Base-by-base conservation (phyloP, 2,113 vertebrate species). In the Leucosticte australis region DNA sequence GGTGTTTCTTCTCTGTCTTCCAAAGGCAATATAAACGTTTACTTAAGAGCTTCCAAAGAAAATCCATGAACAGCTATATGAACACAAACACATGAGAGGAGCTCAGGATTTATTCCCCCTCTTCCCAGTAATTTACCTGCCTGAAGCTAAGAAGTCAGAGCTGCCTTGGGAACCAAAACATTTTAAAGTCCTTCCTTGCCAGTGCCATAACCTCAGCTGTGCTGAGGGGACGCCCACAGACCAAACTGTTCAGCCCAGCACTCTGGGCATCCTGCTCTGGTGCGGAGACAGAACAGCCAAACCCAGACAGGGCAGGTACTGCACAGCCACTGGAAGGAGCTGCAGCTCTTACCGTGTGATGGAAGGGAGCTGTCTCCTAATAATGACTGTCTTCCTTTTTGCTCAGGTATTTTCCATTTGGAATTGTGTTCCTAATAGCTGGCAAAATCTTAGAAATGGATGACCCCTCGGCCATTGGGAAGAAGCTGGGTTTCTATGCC, bases 371-470 rank as follows among this genome's bases (percentile, higher is more conserved):
- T 65, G 1, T 47, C 65, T 81, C 55, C 69, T 75, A 44, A 37
- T 18, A 56, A 80, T 27, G 23, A 53, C 53, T 82, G 39, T 83
- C 67, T 56, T 41, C 88, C 31, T 56, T 60, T 95, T 73, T 53
- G 22, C 49, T 46, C 90, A 99, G 99, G 99, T 99, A 99, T 95
- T 99, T 99, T 87, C 99, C 99, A 24, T 99, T 99, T 13, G 99
- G 99, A 53, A 99, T 99, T 31, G 99, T 99, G 63, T 99, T 99
- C 96, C 98, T 99, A 96, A 99, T 99, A 28, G 99, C 99, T 3
- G 99, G 99, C n/a, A 99, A 99, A 97, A 99, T 99, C 97, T 93
- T 99, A 80, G 99, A 99, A 97, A 99, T 99, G 99, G 99, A 99
- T 9, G 99, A 99, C 95, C 99, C 99, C 17, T 98, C 98, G 1